A percentile compares a stretch with the other conserved stretches of the same genome.
Evolutionary conservation across 2,888 invertebrate genomes (phyloP).

Genomic region (Dryobota labecula): DNA sequence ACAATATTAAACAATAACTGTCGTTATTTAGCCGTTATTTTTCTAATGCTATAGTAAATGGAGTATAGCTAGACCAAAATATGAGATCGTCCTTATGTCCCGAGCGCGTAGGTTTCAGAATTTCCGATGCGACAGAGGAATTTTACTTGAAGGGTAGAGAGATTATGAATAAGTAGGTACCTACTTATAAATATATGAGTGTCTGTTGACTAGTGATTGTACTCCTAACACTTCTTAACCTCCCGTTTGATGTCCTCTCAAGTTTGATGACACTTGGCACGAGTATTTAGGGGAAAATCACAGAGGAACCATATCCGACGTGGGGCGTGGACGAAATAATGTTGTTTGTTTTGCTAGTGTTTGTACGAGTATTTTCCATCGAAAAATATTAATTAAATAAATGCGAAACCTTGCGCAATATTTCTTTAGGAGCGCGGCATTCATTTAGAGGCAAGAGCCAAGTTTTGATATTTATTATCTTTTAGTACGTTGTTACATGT

Average conservation of each 20-base stretch:
- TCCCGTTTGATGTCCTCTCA: conserved; percentile 1
- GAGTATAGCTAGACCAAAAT: conserved; percentile 9
- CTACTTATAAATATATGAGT: neutral
- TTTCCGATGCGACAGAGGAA: conserved; percentile 9
- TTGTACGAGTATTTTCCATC: neutral
- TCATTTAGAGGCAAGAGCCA: conserved; percentile 9
- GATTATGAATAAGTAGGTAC: neutral
- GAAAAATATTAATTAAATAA: neutral
- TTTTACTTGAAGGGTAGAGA: conserved; percentile 1
- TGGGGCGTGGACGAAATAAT: neutral
- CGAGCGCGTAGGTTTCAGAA: conserved; percentile 1
- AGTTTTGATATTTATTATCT: conserved; percentile 24
- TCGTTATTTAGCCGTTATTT: too few relatives aligned
- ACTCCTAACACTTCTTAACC: neutral
- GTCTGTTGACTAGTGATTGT: neutral
- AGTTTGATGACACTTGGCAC: conserved; percentile 5
- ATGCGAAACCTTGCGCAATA: conserved; percentile 30
- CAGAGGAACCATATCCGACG: neutral
- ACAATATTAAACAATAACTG: too few relatives aligned
- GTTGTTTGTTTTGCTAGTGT: neutral
- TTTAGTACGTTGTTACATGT: conserved; percentile 19
- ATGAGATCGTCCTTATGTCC: conserved; percentile 4
- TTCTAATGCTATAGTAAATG: too few relatives aligned
- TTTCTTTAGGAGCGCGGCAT: neutral
- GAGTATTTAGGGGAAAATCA: neutral